Evolutionary conservation across 2,113 vertebrate genomes (phyloP), one percentile per base, ranked within the genome.

Genomic region (Synchiropus splendidus): DNA sequence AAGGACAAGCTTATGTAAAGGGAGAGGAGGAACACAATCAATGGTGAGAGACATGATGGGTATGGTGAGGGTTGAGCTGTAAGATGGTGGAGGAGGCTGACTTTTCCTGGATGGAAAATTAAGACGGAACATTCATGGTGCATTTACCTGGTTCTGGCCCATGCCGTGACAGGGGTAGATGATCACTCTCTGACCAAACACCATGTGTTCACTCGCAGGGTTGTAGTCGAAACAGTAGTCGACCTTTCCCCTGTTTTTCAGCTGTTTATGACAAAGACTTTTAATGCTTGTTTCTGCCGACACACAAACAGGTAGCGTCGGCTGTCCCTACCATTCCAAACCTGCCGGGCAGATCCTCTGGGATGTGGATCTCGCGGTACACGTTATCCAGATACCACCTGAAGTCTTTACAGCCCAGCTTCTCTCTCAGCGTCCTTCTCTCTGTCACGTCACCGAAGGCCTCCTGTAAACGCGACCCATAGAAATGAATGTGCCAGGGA

Each of bases 201-300:
- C 5, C 0, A 73, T 54, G 50, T 88, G 71, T 0, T 99, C 92
- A 60, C 70, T 82, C 2, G 49, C 16, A 49, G 92, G 92, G 64
- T 94, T 97, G 55, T 99, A 99, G 77, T 99, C 95, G 53, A 99
- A 92, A 59, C 95, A 99, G 72, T 86, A 83, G 53, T 82, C 79
- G 41, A 12, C 46, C 59, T 89, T 86, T 15, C 92, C 93, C 70
- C 58, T 86, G 57, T 73, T 99, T 78, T 89, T 89, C 36, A 99
- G 72, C 95, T 99, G 58, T 45, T 70, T 9, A 18, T 30, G 2
- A 2, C 37, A 39, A 45, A 27, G 3, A 18, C 10, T 9, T 33
- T 5, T 33, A 10, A 12, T 10, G 42, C 16, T 42, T 33, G 9
- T 27, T 31, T 16, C 16, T 16, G 10, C 18, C 3, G 10, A 18